Evolutionary conservation across 2,888 invertebrate species (phyloP).

Genomic region (Thecophora atra): DNA sequence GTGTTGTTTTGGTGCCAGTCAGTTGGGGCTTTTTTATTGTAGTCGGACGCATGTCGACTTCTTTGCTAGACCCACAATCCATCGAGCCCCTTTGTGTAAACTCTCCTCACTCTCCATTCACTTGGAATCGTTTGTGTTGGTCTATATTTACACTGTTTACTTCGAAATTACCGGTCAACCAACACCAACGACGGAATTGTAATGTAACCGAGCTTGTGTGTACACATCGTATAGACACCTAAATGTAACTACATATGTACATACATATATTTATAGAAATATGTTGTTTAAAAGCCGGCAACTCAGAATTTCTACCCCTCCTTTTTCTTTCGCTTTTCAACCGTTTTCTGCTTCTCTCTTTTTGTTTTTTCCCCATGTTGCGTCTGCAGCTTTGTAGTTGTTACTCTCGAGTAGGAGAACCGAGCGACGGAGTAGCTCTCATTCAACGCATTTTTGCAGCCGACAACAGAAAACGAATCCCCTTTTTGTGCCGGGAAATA

Average conservation of each 20-base stretch:
- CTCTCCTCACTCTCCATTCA: too few species aligned
- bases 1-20: too few species aligned
- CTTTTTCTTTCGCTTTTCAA: too few species aligned
- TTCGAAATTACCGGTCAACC: conserved; percentile 40
- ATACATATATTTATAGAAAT: background rate
- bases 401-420: background rate
- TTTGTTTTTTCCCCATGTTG: background rate
- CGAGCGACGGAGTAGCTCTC: background rate
- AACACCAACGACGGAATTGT: conserved; percentile 34
- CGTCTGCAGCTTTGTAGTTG: background rate
- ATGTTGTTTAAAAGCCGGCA: conserved; percentile 6
- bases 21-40: too few species aligned
- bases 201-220: background rate
- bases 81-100: too few species aligned
- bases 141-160: conserved; percentile 1
- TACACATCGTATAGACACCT: background rate
- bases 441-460: too few species aligned
- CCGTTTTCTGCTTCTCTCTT: too few species aligned
- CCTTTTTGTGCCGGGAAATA: conserved; percentile 1
- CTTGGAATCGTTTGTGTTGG: background rate
- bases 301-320: background rate
- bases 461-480: background rate
- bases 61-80: too few species aligned
- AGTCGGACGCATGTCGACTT: too few species aligned
- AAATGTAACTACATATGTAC: background rate